phyloP scores from a whole-genome alignment of 2,797 vertebrate genomes.

The Cyclopterus lumpus region DNA sequence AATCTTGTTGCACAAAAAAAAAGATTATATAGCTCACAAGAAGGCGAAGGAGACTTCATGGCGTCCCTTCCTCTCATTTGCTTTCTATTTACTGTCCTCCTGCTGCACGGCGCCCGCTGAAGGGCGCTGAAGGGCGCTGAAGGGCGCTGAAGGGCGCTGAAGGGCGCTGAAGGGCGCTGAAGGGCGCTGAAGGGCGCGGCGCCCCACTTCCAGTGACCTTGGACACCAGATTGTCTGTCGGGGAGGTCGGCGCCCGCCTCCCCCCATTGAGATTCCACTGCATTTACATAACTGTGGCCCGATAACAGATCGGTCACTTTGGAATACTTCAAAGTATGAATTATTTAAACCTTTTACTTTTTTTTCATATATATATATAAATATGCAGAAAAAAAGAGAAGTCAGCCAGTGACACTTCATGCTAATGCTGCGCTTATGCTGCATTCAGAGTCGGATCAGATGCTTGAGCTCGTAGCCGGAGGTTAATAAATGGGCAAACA shows the following conservation, averaged over 20 bases:
- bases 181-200: constrained; percentile 40
- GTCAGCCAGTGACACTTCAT: constrained; percentile 13
- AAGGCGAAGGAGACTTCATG: not conserved
- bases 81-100: too few species aligned
- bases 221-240: constrained; percentile 44
- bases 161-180: not conserved
- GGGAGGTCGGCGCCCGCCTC: constrained; percentile 19
- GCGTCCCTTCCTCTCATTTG: constrained; percentile 6
- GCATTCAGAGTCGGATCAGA: constrained; percentile 18
- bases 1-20: constrained; percentile 3
- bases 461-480: constrained; percentile 26
- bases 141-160: too few species aligned
- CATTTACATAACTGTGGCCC: constrained; percentile 44
- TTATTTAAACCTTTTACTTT: constrained; percentile 51
- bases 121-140: too few species aligned
- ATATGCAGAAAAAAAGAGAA: constrained; percentile 9
- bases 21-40: too few species aligned
- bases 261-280: constrained; percentile 15
- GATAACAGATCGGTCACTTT: constrained; percentile 39
- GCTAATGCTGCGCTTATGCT: constrained; percentile 18
- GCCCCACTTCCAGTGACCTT: constrained; percentile 62
- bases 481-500: constrained; percentile 53
- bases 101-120: too few species aligned
- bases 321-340: constrained; percentile 56
- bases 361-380: constrained; percentile 26